Evolutionary conservation across 2,888 invertebrate species (phyloP), one percentile per base, ranked within the genome.

Genomic region (Hoplodrina ambigua): DNA sequence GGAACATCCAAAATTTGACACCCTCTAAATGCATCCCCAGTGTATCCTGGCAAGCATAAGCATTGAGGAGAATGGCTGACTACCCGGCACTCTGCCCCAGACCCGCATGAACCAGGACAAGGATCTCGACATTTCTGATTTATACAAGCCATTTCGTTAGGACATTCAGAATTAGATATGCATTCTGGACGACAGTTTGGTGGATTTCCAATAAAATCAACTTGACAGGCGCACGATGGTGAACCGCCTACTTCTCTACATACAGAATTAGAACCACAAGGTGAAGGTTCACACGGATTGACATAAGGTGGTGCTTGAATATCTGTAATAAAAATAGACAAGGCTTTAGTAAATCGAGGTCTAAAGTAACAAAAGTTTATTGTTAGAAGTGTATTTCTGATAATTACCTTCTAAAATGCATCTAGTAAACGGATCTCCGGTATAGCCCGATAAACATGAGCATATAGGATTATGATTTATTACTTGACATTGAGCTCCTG

Each of bases 1-100:
- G 96, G 96, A 11, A 95, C 89, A 72, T 96, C 92, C 33, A 92
- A 82, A 41, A 94, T 90, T 82, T 86, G 88, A 90, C 97, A 97
- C 78, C 94, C 95, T 57, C 95, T 94, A 84, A 97, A 97, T 33
- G 97, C 97, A 92, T 97, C 97, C 68, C 97, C 97, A 25, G 96
- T 96, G 78, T 94, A 97, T 71, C 96, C 96, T 68, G 94, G 87
- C 60, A 96, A 93, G 88, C 98, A 98, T 67, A 97, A 94, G 90
- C 98, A 98, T 90, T 97, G 97, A 30, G 98, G 97, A 46, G 97
- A 96, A 82, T 98, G 98, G 86, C 98, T 98, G 15, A 97, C 95
- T 1, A 97, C 97, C 80, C 96, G 96, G 85, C 98, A 98, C 79
- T 97, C 96, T 13, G 98, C 97, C 87, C 96, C 97, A 46, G 94